A percentile compares a stretch with the other conserved stretches of the same genome.
These are phyloP conservation scores for Solenopsis fugax DNA, from an alignment of 1,140 invertebrate genomes.

Conservation along the genomic window DNA sequence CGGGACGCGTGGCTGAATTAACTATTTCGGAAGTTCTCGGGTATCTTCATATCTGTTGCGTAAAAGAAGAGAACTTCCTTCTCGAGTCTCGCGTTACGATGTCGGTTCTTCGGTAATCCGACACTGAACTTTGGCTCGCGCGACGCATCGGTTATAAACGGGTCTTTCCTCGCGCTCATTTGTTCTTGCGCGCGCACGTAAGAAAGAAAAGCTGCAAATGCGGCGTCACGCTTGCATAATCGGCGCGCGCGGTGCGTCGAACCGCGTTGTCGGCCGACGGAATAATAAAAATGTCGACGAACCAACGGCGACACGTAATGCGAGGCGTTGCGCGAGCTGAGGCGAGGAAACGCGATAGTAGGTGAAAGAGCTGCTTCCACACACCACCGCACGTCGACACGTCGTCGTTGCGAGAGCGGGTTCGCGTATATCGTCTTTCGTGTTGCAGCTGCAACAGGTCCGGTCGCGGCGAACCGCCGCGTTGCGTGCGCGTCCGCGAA, in stretches of 20 bases:
- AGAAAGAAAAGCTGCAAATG: constrained; percentile 17
- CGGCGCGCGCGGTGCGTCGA: constrained; percentile 38
- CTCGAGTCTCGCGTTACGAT: constrained; percentile 12
- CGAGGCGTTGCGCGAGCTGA: background rate
- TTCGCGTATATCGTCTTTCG: constrained; percentile 53
- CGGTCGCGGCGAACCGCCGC: constrained; percentile 43
- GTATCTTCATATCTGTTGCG: background rate
- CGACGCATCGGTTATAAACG: constrained; percentile 1
- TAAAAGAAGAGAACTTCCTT: constrained; percentile 1
- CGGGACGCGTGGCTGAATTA: background rate
- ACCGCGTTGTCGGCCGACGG: constrained; percentile 16
- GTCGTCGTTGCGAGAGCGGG: background rate
- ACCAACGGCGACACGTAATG: constrained; percentile 34
- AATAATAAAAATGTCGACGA: constrained; percentile 67
- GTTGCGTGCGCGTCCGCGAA: constrained; percentile 43
- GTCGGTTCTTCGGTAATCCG: background rate
- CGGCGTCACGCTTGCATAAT: constrained; percentile 63
- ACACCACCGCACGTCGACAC: constrained; percentile 4
- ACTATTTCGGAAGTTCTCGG: constrained; percentile 17
- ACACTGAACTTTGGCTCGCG: constrained; percentile 43
- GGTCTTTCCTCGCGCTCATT: background rate
- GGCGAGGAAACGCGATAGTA: constrained; percentile 47
- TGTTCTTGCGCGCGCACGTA: constrained; percentile 6
- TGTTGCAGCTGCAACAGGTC: constrained; percentile 54
- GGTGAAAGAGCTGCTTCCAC: constrained; percentile 29